A percentile compares a stretch with the other conserved stretches of the same genome.
phyloP scores from a whole-genome alignment of 2,888 invertebrate species.

The Xestia rhomboidea region DNA sequence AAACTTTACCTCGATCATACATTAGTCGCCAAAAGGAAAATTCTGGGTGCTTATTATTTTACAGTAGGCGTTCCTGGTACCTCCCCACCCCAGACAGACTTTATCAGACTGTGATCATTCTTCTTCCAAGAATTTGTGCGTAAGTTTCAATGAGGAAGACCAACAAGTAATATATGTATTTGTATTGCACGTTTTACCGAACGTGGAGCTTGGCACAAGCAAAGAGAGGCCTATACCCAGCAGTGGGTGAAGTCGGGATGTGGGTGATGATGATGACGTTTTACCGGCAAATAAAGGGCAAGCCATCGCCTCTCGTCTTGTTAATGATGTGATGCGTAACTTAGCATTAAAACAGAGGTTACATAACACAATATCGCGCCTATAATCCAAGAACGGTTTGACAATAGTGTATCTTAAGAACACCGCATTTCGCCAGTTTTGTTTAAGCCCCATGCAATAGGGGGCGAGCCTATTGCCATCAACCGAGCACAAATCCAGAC shows the following conservation, averaged over 20 bases:
- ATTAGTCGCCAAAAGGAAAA: background rate
- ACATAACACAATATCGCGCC: background rate
- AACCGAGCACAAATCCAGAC: background rate
- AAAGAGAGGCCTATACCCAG: too few species aligned
- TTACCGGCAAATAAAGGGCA: constrained; percentile 8
- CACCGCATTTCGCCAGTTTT: background rate
- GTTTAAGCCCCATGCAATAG: too few species aligned
- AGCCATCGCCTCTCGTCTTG: background rate
- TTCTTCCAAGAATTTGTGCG: constrained; percentile 8
- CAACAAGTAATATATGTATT: background rate
- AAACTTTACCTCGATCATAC: background rate
- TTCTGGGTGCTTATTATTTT: background rate
- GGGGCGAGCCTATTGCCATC: too few species aligned
- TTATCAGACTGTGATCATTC: constrained; percentile 22
- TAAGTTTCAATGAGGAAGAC: constrained; percentile 31
- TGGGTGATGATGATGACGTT: too few species aligned
- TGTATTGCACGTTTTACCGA: background rate
- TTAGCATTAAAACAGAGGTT: background rate
- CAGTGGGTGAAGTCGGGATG: too few species aligned
- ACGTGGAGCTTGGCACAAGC: too few species aligned
- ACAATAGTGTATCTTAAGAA: background rate
- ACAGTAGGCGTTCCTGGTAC: constrained; percentile 9
- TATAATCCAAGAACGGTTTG: too few species aligned
- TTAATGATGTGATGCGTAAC: background rate
- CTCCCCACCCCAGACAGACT: background rate